A percentile compares a stretch with the other conserved stretches of the same genome.
Evolutionary conservation across 2,113 vertebrate species (phyloP).

Genomic region (Sciurus niger): DNA sequence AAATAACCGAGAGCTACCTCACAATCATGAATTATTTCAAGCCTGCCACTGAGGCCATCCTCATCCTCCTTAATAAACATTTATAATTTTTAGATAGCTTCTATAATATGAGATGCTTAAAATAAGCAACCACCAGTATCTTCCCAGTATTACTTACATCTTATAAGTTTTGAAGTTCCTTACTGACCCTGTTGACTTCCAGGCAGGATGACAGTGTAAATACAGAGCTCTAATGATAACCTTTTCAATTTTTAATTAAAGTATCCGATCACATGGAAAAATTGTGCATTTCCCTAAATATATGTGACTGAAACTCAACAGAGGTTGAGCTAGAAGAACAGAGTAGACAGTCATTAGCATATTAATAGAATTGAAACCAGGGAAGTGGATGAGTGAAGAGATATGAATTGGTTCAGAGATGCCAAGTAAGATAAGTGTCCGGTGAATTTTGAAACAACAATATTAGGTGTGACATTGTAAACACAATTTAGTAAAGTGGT

Average conservation of each 20-base stretch:
- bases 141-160: not conserved
- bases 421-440: slow-evolving; percentile 54
- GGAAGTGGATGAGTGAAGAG: slow-evolving; percentile 29
- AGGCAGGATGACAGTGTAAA: slow-evolving; percentile 25
- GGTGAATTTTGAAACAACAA: slow-evolving; percentile 8
- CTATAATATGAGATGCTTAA: not conserved
- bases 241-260: slow-evolving; percentile 76
- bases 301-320: slow-evolving; percentile 54
- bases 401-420: slow-evolving; percentile 53
- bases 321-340: slow-evolving; percentile 18
- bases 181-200: slow-evolving; percentile 34
- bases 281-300: slow-evolving; percentile 53
- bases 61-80: slow-evolving; percentile 43
- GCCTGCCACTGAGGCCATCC: not conserved
- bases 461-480: slow-evolving; percentile 31
- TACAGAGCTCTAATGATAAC: slow-evolving; percentile 42
- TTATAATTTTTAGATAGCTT: not conserved
- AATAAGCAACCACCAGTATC: not conserved
- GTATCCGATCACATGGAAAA: slow-evolving; percentile 72
- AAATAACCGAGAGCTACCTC: slow-evolving; percentile 23
- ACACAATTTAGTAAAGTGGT: not conserved
- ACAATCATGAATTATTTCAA: slow-evolving; percentile 34
- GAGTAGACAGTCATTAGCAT: slow-evolving; percentile 69
- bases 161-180: slow-evolving; percentile 29
- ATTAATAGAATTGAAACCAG: slow-evolving; percentile 75